Percentiles rank a stretch among this genome's conserved stretches.
phyloP scores from a whole-genome alignment of 2,888 invertebrate genomes.

The Cerastis leucographa region DNA sequence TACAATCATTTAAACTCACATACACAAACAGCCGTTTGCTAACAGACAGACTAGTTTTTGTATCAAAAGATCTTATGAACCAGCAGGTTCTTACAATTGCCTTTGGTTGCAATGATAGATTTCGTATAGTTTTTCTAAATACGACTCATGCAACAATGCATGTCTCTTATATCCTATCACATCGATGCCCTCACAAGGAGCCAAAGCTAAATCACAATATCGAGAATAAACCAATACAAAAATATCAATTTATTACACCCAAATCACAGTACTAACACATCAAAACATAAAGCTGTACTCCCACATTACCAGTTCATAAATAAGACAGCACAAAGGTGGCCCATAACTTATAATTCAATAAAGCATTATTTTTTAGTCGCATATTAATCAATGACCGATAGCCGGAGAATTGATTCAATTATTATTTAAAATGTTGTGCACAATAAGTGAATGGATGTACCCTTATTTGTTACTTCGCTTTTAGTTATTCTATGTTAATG shows the following conservation, averaged over 20 bases:
- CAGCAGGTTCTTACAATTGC: neutral
- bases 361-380: constrained; percentile 74
- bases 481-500: constrained; percentile 84
- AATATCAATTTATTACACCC: constrained; percentile 26
- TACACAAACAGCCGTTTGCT: no score
- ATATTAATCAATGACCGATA: constrained; percentile 83
- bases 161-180: neutral
- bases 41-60: neutral
- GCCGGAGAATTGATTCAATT: constrained; percentile 87
- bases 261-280: constrained; percentile 40
- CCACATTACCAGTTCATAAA: constrained; percentile 71
- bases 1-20: no score
- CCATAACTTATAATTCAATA: constrained; percentile 75
- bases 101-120: neutral
- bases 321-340: constrained; percentile 66
- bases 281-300: constrained; percentile 66
- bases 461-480: constrained; percentile 87
- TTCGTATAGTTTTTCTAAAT: neutral
- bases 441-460: constrained; percentile 87
- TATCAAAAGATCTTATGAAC: neutral
- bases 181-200: neutral
- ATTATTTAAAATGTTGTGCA: constrained; percentile 87
- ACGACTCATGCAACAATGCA: neutral
- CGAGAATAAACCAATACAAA: constrained; percentile 36
- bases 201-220: constrained; percentile 26